A percentile compares a stretch with the other conserved stretches of the same genome.
Conservation (phyloP, 2,888 invertebrate species). For the Hoplodrina blanda region DNA sequence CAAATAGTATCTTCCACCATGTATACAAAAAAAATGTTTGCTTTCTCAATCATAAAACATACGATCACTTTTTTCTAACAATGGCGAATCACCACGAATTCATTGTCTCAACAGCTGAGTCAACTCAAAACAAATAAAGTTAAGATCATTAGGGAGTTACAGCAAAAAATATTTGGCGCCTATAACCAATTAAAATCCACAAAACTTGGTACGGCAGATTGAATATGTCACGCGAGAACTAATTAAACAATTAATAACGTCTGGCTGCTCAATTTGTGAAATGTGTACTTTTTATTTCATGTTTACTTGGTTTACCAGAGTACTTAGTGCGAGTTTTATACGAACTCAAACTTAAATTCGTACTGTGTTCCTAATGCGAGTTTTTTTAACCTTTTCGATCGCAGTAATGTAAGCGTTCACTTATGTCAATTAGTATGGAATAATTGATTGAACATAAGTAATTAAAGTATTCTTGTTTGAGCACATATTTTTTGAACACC, state of each 20-base stretch:
- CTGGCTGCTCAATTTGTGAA: constrained; percentile 63
- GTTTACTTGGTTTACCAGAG: constrained; percentile 36
- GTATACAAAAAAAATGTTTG: too few relatives aligned
- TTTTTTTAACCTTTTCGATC: too few relatives aligned
- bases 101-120: constrained; percentile 38
- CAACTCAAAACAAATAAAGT: constrained; percentile 39
- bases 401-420: too few relatives aligned
- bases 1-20: too few relatives aligned
- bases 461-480: too few relatives aligned
- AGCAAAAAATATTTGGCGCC: constrained; percentile 60
- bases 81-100: constrained; percentile 13
- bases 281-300: constrained; percentile 44
- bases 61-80: not conserved
- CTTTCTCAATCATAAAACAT: not conserved
- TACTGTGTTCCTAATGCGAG: too few relatives aligned
- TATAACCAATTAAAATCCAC: constrained; percentile 59
- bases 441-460: too few relatives aligned
- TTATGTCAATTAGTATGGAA: too few relatives aligned
- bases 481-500: too few relatives aligned
- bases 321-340: too few relatives aligned
- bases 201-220: constrained; percentile 61
- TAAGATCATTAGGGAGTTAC: constrained; percentile 29
- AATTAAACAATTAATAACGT: constrained; percentile 68
- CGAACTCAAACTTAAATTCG: too few relatives aligned
- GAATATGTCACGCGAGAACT: constrained; percentile 65